Base-by-base conservation (phyloP, 1,140 invertebrate species). In the Bemisia tabaci region DNA sequence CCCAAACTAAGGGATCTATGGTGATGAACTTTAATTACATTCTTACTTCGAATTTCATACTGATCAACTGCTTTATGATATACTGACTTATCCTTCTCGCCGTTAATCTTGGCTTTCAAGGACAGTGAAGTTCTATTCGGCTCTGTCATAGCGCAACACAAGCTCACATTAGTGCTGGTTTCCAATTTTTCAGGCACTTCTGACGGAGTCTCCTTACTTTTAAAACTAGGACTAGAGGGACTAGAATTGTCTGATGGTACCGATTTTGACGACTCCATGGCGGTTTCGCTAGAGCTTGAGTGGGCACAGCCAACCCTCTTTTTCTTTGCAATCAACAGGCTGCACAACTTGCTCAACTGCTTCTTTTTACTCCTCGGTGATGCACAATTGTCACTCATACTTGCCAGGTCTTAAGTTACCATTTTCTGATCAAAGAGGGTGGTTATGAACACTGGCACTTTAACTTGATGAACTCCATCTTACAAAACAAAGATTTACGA, bases 131-230 rank as follows among this genome's bases (percentile, higher is more conserved):
- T 68, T 62, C 60, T 62, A 39, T 26, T 62, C 68, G 39, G 65
- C 67, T 73, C 71, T 11, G 72, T 73, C 24, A 72, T 71, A 12
- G 72, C 72, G 48, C 72, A 73, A 65, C 72, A 72, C 21, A 73
- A 66, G 23, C 69, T 64, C 22, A 73, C 70, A 68, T 73, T 73
- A 33, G 72, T 72, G 25, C 64, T 70, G 60, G 26, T 70, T 25
- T 65, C 60, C 2, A 62, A 24, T 48, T 48, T 48, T 5, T 5
- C 5, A 9, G 33, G 33, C 17, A 48, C 17, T 5, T 48, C 33
- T 17, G 33, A 48, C 17, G 33, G 17, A 5, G 17, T 5, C 33
- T 48, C 33, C 17, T 17, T 17, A 48, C 17, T 48, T 48, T 48
- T 48, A 9, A 17, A 48, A 48, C 17, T 5, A 48, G 33, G 33